Evolutionary conservation across 2,797 vertebrate genomes (phyloP).

Genomic region (Molossus molossus): DNA sequence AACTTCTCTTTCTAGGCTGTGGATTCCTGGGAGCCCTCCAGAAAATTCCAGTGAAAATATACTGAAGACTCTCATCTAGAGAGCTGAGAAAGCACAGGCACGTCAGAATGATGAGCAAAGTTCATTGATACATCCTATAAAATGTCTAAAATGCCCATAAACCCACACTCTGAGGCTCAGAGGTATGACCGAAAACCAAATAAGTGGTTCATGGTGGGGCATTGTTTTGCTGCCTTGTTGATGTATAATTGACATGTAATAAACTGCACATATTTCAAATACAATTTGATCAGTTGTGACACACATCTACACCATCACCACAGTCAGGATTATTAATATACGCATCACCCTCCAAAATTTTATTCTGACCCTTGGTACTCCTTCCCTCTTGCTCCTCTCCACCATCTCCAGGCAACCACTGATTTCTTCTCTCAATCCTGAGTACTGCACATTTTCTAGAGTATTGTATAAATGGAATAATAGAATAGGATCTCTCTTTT

Average conservation of each 20-base stretch:
- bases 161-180: not conserved
- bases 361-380: not conserved
- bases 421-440: not conserved
- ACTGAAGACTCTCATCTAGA: not conserved
- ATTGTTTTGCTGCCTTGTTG: not conserved
- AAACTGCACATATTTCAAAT: not conserved
- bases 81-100: not conserved
- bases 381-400: not conserved
- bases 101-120: not conserved
- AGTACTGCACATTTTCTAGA: not conserved
- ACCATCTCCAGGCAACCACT: not conserved
- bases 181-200: not conserved
- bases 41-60: constrained; percentile 34
- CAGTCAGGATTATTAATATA: not conserved
- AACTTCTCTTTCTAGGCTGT: not conserved
- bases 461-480: constrained; percentile 50
- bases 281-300: constrained; percentile 8
- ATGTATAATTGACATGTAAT: not conserved
- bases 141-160: not conserved
- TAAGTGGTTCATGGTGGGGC: not conserved
- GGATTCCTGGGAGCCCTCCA: constrained; percentile 2
- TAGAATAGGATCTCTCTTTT: not conserved
- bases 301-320: not conserved
- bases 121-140: not conserved
- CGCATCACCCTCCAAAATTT: not conserved